These are phyloP conservation scores for Dendrolimus houi DNA, from an alignment of 2,888 invertebrate genomes.

Conservation along the genomic window DNA sequence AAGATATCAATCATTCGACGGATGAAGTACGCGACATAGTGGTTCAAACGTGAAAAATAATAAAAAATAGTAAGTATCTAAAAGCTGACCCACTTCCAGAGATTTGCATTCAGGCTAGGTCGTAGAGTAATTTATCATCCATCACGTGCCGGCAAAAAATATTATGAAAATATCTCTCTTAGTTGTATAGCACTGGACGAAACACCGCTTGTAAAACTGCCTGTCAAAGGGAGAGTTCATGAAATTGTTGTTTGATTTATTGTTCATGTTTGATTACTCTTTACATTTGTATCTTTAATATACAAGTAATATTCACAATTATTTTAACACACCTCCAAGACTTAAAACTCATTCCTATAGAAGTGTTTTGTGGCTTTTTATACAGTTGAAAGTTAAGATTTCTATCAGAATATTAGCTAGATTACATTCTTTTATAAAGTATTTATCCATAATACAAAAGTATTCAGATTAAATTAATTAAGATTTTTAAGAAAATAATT, in stretches of 20 bases:
- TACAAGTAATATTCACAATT: too few relatives aligned
- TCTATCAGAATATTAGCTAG: too few relatives aligned
- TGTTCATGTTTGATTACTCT: neutral
- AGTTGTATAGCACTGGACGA: neutral
- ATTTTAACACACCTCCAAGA: too few relatives aligned
- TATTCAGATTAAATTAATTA: too few relatives aligned
- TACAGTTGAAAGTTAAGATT: too few relatives aligned
- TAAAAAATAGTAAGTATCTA: slow-evolving; percentile 34
- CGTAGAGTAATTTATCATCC: slow-evolving; percentile 59
- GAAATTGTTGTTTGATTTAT: neutral
- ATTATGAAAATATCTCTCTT: slow-evolving; percentile 23
- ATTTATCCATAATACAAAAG: too few relatives aligned
- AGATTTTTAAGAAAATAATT: slow-evolving; percentile 32
- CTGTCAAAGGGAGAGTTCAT: neutral
- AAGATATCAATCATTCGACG: slow-evolving; percentile 64
- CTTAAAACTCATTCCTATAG: too few relatives aligned
- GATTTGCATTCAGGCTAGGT: slow-evolving; percentile 66
- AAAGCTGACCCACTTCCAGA: slow-evolving; percentile 62
- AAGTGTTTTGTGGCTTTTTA: too few relatives aligned
- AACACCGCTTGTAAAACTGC: neutral
- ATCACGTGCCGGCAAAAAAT: slow-evolving; percentile 53
- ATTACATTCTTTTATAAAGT: too few relatives aligned
- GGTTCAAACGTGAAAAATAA: slow-evolving; percentile 24
- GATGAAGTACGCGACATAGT: slow-evolving; percentile 49
- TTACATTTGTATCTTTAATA: too few relatives aligned